These are phyloP conservation scores for Lagocephalus sceleratus DNA, from an alignment of 2,797 vertebrate genomes.

Conservation along the genomic window DNA sequence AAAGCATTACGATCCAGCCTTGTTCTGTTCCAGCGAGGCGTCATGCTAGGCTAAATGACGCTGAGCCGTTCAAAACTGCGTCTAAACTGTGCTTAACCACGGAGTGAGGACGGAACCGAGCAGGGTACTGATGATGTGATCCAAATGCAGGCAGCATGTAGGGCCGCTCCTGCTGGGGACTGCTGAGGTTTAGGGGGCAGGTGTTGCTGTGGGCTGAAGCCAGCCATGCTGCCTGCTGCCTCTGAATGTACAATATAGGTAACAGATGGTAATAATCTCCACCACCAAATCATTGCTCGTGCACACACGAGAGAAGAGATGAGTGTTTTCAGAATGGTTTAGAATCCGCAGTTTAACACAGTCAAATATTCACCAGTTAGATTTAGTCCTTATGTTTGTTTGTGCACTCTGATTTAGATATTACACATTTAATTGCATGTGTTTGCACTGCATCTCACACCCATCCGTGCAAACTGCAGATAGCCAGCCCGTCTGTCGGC, in stretches of 20 bases:
- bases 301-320: neutral
- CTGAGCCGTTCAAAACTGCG: constrained; percentile 33
- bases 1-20: constrained; percentile 8
- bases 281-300: neutral
- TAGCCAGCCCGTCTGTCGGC: constrained; percentile 39
- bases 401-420: constrained; percentile 39
- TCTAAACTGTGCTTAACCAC: constrained; percentile 33
- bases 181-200: constrained; percentile 27
- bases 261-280: constrained; percentile 1
- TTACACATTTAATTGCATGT: constrained; percentile 44
- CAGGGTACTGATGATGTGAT: constrained; percentile 24
- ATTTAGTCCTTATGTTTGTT: constrained; percentile 27
- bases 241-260: constrained; percentile 11
- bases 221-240: constrained; percentile 10
- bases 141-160: constrained; percentile 31
- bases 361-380: neutral
- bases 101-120: constrained; percentile 31
- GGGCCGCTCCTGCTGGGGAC: constrained; percentile 34
- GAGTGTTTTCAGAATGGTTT: constrained; percentile 12
- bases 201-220: constrained; percentile 34
- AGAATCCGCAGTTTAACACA: constrained; percentile 5
- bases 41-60: constrained; percentile 25
- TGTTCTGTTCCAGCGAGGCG: constrained; percentile 11
- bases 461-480: constrained; percentile 26
- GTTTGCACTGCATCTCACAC: constrained; percentile 43